phyloP scores from a whole-genome alignment of 2,888 invertebrate species.

The Arrhopalites spinosus region DNA sequence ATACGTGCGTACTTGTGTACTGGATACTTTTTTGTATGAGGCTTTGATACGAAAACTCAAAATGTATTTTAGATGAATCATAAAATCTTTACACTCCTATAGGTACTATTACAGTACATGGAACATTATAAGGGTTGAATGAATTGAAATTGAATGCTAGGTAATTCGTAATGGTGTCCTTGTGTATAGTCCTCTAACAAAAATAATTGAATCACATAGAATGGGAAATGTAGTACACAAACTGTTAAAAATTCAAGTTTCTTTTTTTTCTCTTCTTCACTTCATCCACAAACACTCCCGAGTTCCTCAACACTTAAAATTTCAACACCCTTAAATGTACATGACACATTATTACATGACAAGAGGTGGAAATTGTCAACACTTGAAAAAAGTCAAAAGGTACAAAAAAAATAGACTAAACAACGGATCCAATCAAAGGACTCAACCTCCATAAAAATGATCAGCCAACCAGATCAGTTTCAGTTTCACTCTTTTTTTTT shows the following conservation, averaged over 20 bases:
- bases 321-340: too few relatives aligned
- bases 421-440: neutral
- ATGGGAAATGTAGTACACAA: neutral
- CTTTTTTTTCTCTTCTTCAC: neutral
- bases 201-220: too few relatives aligned
- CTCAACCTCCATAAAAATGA: constrained; percentile 18
- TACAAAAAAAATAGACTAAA: neutral
- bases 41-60: neutral
- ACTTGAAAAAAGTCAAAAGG: too few relatives aligned
- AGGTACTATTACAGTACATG: too few relatives aligned
- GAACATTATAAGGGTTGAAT: too few relatives aligned
- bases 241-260: neutral
- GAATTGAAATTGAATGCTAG: too few relatives aligned
- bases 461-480: constrained; percentile 42
- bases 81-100: too few relatives aligned
- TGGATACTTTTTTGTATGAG: neutral
- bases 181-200: too few relatives aligned
- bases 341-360: too few relatives aligned
- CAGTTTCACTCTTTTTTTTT: neutral
- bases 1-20: constrained; percentile 1
- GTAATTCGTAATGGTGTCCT: too few relatives aligned
- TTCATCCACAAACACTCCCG: neutral
- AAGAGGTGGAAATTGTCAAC: too few relatives aligned
- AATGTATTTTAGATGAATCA: constrained; percentile 9
- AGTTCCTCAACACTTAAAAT: too few relatives aligned